A percentile compares a stretch with the other conserved stretches of the same genome.
These are phyloP conservation scores for Diglossa brunneiventris DNA, from an alignment of 2,113 vertebrate genomes.

Conservation along the genomic window DNA sequence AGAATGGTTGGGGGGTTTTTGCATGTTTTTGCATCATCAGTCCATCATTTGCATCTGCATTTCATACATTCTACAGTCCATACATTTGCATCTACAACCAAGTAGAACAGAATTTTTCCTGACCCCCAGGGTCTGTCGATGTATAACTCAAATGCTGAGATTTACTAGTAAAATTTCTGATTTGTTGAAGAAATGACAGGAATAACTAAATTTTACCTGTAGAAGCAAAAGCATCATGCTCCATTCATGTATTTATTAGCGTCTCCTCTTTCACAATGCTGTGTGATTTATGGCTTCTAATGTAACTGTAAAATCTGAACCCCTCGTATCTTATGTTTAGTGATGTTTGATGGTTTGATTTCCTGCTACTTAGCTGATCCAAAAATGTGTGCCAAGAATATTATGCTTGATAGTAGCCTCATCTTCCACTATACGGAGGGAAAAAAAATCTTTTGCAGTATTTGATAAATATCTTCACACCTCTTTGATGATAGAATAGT, in stretches of 20 bases:
- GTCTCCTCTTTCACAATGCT: conserved; percentile 2
- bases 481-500: not conserved
- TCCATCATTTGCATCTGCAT: not conserved
- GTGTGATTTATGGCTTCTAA: conserved; percentile 19
- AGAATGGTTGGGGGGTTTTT: not conserved
- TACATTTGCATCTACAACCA: not conserved
- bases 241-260: not conserved
- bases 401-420: not conserved
- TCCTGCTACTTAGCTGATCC: conserved; percentile 3
- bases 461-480: not conserved
- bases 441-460: not conserved
- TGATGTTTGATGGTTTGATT: conserved; percentile 38
- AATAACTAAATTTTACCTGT: not conserved
- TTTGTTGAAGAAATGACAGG: not conserved
- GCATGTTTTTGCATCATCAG: not conserved
- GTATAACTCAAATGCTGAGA: not conserved
- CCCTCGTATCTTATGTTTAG: not conserved
- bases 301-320: not conserved
- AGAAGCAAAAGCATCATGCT: not conserved
- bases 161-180: not conserved
- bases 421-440: not conserved
- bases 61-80: not conserved
- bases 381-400: conserved; percentile 19
- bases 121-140: not conserved
- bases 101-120: not conserved